A percentile compares a stretch with the other conserved stretches of the same genome.
phyloP scores from a whole-genome alignment of 2,113 vertebrate genomes.

The Grantiella picta region DNA sequence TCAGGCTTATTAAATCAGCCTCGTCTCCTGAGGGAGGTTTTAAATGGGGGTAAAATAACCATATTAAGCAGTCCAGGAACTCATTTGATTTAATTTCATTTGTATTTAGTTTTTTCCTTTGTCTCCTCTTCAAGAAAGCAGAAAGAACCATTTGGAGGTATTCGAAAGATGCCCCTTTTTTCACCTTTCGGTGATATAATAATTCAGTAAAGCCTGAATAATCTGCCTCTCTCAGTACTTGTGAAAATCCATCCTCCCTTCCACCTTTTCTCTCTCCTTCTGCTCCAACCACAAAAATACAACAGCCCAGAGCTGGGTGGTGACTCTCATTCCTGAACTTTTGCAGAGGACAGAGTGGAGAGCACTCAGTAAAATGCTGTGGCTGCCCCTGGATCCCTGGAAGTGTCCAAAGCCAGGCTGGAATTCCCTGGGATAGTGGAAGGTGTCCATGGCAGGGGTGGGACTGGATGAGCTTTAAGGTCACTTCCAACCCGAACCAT shows the following conservation, averaged over 20 bases:
- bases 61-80: constrained; percentile 28
- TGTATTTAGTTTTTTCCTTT: constrained; percentile 47
- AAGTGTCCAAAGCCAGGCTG: neutral
- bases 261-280: neutral
- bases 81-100: constrained; percentile 63
- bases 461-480: neutral
- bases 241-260: neutral
- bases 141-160: constrained; percentile 55
- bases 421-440: neutral
- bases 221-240: neutral
- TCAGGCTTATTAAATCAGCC: constrained; percentile 27
- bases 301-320: neutral
- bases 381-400: neutral
- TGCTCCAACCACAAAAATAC: neutral
- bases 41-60: neutral
- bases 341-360: neutral
- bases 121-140: constrained; percentile 50
- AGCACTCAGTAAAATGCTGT: neutral
- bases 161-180: constrained; percentile 27
- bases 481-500: neutral
- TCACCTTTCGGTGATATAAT: neutral
- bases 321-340: neutral
- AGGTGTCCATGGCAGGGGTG: neutral
- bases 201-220: neutral
- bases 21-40: constrained; percentile 3